Percentiles rank a stretch among this genome's conserved stretches.
These are phyloP conservation scores for Falco punctatus DNA, from an alignment of 2,113 vertebrate genomes.

Conservation along the genomic window DNA sequence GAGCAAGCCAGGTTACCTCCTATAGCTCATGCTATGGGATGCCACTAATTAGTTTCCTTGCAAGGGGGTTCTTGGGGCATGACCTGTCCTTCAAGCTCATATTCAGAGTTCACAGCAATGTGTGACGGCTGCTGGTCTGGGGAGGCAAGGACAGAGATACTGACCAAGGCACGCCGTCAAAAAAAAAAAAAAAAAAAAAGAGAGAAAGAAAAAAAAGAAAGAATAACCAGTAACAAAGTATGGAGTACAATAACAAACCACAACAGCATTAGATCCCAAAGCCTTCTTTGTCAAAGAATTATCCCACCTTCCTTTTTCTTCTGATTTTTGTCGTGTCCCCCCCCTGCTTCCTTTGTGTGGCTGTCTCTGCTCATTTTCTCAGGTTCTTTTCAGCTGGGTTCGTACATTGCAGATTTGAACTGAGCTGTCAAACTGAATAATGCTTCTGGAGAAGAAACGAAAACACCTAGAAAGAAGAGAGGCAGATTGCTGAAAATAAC, in stretches of 20 bases:
- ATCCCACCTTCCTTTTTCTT: background rate
- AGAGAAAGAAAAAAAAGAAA: background rate
- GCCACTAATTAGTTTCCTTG: conserved; percentile 21
- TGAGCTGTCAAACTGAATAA: conserved; percentile 19
- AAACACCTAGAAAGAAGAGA: conserved; percentile 22
- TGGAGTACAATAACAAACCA: background rate
- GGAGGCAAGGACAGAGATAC: background rate
- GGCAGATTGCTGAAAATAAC: background rate
- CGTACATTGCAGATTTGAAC: background rate
- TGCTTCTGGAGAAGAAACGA: background rate
- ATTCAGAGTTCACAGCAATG: background rate
- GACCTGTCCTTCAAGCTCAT: background rate
- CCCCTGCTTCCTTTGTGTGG: background rate
- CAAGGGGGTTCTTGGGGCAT: background rate
- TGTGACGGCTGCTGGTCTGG: background rate
- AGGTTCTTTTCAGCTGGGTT: conserved; percentile 43
- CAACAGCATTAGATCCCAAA: background rate
- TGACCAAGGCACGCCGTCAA: background rate
- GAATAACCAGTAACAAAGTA: fast-evolving
- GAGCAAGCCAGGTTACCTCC: background rate
- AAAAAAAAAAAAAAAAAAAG: background rate
- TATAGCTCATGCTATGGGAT: background rate
- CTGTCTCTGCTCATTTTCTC: conserved; percentile 37
- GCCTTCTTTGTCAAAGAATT: background rate
- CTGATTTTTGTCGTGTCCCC: background rate